phyloP scores from a whole-genome alignment of 2,888 invertebrate genomes.

The Ptycholaimellus sp. region DNA sequence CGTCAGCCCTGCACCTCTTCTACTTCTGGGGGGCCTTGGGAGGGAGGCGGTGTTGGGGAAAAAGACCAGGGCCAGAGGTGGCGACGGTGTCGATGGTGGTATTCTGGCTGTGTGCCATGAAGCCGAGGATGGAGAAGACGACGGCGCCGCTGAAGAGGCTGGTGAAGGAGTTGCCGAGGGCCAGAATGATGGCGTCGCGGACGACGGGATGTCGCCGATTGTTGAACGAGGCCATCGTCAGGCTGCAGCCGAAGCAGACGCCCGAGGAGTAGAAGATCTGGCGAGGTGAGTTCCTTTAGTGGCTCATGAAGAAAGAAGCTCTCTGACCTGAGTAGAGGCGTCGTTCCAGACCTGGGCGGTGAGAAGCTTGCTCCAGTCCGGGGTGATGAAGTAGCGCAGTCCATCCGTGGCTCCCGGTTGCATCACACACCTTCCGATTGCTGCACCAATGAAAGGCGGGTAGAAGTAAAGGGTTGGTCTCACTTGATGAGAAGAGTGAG shows the following conservation, averaged over 20 bases:
- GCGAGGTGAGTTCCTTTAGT: background rate
- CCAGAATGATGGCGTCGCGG: slow-evolving; percentile 4
- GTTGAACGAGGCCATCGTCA: slow-evolving; percentile 5
- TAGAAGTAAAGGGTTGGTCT: too few relatives aligned
- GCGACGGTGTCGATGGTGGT: too few relatives aligned
- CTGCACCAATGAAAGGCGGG: too few relatives aligned
- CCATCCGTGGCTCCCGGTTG: slow-evolving; percentile 16
- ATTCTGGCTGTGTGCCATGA: slow-evolving; percentile 4
- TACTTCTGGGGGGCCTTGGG: slow-evolving; percentile 3
- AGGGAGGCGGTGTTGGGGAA: too few relatives aligned
- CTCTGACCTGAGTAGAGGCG: slow-evolving; percentile 16
- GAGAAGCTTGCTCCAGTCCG: slow-evolving; percentile 14
- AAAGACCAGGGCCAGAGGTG: too few relatives aligned
- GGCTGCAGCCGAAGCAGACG: slow-evolving; percentile 4
- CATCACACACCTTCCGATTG: slow-evolving; percentile 8
- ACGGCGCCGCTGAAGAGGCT: slow-evolving; percentile 2
- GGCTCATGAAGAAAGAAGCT: too few relatives aligned
- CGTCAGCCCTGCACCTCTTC: too few relatives aligned
- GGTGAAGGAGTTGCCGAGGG: too few relatives aligned
- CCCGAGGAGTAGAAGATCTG: slow-evolving; percentile 4
- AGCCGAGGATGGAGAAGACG: slow-evolving; percentile 3
- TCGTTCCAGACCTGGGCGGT: slow-evolving; percentile 15
- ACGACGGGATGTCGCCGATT: slow-evolving; percentile 3
- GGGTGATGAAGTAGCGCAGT: slow-evolving; percentile 16
- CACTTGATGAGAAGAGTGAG: too few relatives aligned